Conservation (phyloP, 2,113 vertebrate species). For the Pachycephala philippinensis region DNA sequence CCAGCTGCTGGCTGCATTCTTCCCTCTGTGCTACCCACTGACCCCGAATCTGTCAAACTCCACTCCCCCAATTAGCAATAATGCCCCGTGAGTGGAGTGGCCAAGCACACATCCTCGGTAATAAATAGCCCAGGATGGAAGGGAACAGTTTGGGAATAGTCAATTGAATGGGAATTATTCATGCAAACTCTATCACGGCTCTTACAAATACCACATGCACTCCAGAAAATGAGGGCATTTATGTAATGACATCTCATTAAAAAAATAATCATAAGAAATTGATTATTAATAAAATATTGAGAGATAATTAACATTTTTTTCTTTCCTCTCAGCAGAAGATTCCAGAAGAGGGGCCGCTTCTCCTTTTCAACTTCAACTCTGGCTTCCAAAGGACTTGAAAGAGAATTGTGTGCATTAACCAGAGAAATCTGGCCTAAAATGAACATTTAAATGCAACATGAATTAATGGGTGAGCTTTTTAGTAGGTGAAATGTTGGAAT, state of each 20-base stretch:
- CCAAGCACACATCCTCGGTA: not conserved
- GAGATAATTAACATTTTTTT: conserved; percentile 2
- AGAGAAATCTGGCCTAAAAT: conserved; percentile 16
- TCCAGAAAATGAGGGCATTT: conserved; percentile 50
- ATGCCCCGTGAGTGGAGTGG: not conserved
- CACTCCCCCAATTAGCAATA: not conserved
- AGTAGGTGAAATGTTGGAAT: conserved; percentile 31
- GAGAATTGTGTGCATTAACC: conserved; percentile 10
- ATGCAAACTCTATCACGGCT: not conserved
- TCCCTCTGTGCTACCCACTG: not conserved
- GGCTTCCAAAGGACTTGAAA: conserved; percentile 27
- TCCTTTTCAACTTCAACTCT: not conserved
- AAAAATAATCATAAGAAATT: conserved; percentile 57
- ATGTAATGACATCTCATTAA: conserved; percentile 39
- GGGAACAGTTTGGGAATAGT: conserved; percentile 48
- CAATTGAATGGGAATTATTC: conserved; percentile 57
- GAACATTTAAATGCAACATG: conserved; percentile 41
- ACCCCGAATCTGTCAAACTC: not conserved
- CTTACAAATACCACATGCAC: conserved; percentile 3
- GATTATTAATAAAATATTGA: conserved; percentile 65
- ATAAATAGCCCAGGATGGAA: not conserved
- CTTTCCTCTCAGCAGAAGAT: not conserved
- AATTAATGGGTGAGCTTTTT: conserved; percentile 36
- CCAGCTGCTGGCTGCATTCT: not conserved
- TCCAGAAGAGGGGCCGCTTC: not conserved